These are phyloP conservation scores for Borostomias antarcticus DNA, from an alignment of 2,797 vertebrate genomes.

Conservation along the genomic window DNA sequence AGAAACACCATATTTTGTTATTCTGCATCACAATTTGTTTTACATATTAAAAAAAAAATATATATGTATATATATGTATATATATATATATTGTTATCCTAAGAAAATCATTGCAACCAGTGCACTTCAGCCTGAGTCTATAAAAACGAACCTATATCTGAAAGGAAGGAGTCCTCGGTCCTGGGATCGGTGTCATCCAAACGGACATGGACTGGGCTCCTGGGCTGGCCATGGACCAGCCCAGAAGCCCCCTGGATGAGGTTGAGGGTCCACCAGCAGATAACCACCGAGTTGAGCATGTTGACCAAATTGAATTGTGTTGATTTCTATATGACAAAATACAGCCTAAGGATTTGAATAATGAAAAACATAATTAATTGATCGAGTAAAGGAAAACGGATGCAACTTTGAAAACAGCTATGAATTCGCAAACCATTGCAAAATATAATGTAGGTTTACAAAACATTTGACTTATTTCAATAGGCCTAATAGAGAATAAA, in stretches of 20 bases:
- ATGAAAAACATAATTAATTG: too few relatives aligned
- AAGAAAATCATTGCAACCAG: neutral
- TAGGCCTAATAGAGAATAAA: too few relatives aligned
- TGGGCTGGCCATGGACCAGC: slow-evolving; percentile 61
- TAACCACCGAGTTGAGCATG: slow-evolving; percentile 60
- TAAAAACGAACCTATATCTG: slow-evolving; percentile 59
- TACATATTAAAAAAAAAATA: too few relatives aligned
- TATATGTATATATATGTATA: too few relatives aligned
- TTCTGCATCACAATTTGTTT: neutral
- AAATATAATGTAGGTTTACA: neutral
- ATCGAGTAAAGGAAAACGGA: too few relatives aligned
- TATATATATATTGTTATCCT: too few relatives aligned
- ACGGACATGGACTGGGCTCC: too few relatives aligned
- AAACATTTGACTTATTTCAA: too few relatives aligned
- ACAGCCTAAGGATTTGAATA: neutral
- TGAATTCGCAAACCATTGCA: too few relatives aligned
- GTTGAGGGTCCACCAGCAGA: slow-evolving; percentile 60
- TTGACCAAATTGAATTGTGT: neutral
- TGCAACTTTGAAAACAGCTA: too few relatives aligned
- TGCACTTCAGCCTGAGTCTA: neutral
- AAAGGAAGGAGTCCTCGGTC: slow-evolving; percentile 55
- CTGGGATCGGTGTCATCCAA: slow-evolving; percentile 43
- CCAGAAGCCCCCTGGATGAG: slow-evolving; percentile 55
- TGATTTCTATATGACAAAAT: neutral
- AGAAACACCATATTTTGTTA: neutral